phyloP scores from a whole-genome alignment of 1,140 invertebrate species.

The Orchestia grillus region DNA sequence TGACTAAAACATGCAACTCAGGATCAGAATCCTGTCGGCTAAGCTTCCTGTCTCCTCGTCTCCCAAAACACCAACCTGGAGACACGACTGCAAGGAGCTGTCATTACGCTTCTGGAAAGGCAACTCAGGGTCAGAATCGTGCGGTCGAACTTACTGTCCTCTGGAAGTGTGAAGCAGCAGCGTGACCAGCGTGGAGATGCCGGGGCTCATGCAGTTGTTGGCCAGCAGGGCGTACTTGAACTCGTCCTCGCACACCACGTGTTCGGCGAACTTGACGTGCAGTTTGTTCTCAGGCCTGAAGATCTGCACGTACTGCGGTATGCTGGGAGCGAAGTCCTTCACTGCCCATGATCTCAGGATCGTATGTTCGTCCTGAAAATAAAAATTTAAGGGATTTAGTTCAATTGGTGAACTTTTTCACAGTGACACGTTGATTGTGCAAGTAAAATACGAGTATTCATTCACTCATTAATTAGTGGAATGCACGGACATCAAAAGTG shows the following conservation, averaged over 20 bases:
- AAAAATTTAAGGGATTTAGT: background rate
- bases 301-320: conserved; percentile 98
- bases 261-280: conserved; percentile 98
- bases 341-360: conserved; percentile 98
- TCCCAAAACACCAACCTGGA: conserved; percentile 96
- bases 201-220: conserved; percentile 98
- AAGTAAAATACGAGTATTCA: no score
- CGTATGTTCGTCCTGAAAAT: conserved; percentile 89
- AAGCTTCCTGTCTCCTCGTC: conserved; percentile 92
- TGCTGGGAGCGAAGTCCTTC: conserved; percentile 95
- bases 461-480: no score
- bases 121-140: conserved; percentile 78
- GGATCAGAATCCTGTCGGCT: background rate
- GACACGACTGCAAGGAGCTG: conserved; percentile 71
- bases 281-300: conserved; percentile 98
- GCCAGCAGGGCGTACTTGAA: conserved; percentile 97
- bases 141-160: conserved; percentile 85
- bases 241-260: conserved; percentile 95
- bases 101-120: conserved; percentile 89
- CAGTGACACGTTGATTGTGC: no score
- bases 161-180: conserved; percentile 94
- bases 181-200: conserved; percentile 95
- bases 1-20: no score
- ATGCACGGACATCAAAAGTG: no score
- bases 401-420: background rate